phyloP scores from a whole-genome alignment of 37 sponge, comb jelly and placozoan genomes.

The Theonella swinhoei region DNA sequence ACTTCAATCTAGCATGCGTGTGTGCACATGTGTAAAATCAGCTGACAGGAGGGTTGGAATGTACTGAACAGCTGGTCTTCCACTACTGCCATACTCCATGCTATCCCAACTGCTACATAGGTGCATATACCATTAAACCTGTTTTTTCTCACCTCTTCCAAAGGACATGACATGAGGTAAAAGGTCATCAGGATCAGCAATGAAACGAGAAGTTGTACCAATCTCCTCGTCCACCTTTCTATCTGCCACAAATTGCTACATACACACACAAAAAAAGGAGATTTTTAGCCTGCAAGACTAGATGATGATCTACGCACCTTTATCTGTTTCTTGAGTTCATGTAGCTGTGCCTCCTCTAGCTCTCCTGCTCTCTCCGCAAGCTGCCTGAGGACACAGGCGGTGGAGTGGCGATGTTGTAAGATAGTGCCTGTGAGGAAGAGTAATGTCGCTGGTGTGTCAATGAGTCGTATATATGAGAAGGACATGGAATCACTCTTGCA shows the following conservation, averaged over 20 bases:
- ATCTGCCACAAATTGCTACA: slow-evolving; percentile 72
- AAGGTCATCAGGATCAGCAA: slow-evolving; percentile 49
- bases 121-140: too few species aligned
- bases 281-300: too few species aligned
- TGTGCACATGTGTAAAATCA: too few species aligned
- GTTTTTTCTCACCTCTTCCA: slow-evolving; percentile 58
- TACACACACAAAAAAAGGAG: background rate
- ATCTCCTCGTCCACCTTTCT: slow-evolving; percentile 82
- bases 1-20: too few species aligned
- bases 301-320: too few species aligned
- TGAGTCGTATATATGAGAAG: background rate
- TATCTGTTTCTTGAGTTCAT: slow-evolving; percentile 47
- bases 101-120: too few species aligned
- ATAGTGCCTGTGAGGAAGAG: slow-evolving; percentile 35
- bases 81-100: too few species aligned
- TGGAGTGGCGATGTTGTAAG: slow-evolving; percentile 44
- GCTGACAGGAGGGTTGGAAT: too few species aligned
- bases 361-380: background rate
- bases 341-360: slow-evolving; percentile 38
- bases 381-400: slow-evolving; percentile 29
- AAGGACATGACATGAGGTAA: slow-evolving; percentile 60
- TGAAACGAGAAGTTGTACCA: slow-evolving; percentile 51
- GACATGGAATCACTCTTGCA: too few species aligned
- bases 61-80: too few species aligned
- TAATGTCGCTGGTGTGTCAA: background rate